phyloP scores from a whole-genome alignment of 1,140 invertebrate genomes.

The Temnothorax longispinosus region DNA sequence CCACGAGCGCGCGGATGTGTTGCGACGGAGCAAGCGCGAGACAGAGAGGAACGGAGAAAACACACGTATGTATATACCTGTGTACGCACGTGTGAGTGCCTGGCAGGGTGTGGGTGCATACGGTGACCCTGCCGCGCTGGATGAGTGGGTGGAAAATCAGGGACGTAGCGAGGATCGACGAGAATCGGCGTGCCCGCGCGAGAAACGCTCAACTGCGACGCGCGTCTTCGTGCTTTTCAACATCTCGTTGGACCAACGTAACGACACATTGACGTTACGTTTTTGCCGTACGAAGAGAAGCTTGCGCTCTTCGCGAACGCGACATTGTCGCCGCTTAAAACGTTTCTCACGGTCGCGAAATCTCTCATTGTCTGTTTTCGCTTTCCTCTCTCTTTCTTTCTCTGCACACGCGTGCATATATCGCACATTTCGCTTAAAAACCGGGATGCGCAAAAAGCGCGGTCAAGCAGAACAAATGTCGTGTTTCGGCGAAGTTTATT shows the following conservation, averaged over 20 bases:
- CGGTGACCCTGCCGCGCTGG: constrained; percentile 79
- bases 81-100: constrained; percentile 25
- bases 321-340: not conserved
- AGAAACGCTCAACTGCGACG: not conserved
- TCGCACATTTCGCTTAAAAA: not conserved
- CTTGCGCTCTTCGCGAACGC: not conserved
- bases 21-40: constrained; percentile 14
- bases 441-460: not conserved
- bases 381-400: not conserved
- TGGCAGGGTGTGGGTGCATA: constrained; percentile 58
- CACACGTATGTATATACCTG: not conserved
- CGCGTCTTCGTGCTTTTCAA: not conserved
- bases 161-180: constrained; percentile 71
- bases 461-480: not conserved
- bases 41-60: constrained; percentile 19
- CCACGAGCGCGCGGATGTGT: constrained; percentile 47
- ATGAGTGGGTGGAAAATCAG: constrained; percentile 80
- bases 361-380: not conserved
- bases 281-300: not conserved
- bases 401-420: not conserved
- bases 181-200: not conserved
- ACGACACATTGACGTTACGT: not conserved
- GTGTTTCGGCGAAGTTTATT: not conserved
- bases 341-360: not conserved
- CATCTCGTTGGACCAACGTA: not conserved